Conservation (phyloP, 2,797 vertebrate species). For the Eulemur albifrons region DNA sequence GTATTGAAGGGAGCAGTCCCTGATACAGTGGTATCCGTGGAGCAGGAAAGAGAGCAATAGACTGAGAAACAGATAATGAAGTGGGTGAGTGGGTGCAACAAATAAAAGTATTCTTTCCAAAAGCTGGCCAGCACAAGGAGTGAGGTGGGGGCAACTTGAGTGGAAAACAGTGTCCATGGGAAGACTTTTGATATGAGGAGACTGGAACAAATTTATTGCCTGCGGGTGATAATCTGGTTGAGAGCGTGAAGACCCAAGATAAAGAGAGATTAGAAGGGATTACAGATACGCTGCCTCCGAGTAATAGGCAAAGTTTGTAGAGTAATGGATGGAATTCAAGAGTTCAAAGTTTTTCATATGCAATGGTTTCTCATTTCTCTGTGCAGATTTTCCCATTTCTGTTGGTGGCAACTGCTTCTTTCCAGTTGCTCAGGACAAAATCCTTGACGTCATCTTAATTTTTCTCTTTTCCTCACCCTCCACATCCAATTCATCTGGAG, state of each 20-base stretch:
- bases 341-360: not conserved
- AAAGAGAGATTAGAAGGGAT: not conserved
- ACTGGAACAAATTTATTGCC: not conserved
- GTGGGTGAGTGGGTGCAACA: not conserved
- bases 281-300: not conserved
- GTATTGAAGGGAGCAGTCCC: not conserved
- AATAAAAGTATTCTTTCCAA: not conserved
- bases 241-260: not conserved
- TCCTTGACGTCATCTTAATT: not conserved
- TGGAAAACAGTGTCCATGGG: not conserved
- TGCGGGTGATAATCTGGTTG: not conserved
- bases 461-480: not conserved
- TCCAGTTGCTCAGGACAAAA: not conserved
- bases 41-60: not conserved
- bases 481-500: not conserved
- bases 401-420: not conserved
- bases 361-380: not conserved
- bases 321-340: not conserved
- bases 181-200: not conserved
- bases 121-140: not conserved
- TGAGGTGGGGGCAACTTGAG: not conserved
- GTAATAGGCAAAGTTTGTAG: not conserved
- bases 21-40: no score
- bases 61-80: not conserved
- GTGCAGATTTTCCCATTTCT: not conserved